A percentile compares a stretch with the other conserved stretches of the same genome.
These are phyloP conservation scores for Gorsachius magnificus DNA, from an alignment of 2,797 vertebrate genomes.

Conservation along the genomic window DNA sequence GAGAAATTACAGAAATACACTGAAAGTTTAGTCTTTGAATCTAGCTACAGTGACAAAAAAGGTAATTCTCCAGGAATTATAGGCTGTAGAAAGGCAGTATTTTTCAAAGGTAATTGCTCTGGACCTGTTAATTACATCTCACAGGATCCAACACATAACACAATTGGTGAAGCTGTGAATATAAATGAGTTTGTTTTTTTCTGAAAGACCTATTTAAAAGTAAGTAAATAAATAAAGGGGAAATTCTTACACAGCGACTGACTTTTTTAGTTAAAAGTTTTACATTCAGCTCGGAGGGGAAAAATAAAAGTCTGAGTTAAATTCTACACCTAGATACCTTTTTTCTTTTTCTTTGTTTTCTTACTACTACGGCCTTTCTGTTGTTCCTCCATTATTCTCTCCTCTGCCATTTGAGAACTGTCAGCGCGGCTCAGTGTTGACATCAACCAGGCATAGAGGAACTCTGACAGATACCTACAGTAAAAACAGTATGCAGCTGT, in stretches of 20 bases:
- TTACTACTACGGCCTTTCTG: constrained; percentile 97
- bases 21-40: not conserved
- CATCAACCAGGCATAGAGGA: constrained; percentile 99
- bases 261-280: not conserved
- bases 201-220: not conserved
- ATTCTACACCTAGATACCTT: constrained; percentile 77
- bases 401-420: constrained; percentile 97
- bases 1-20: not conserved
- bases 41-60: not conserved
- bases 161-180: not conserved
- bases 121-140: not conserved
- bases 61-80: not conserved
- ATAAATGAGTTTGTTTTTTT: not conserved
- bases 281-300: not conserved
- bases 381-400: constrained; percentile 95
- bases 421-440: constrained; percentile 96
- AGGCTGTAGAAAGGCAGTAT: not conserved
- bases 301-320: not conserved
- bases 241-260: fast-evolving
- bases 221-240: too few relatives aligned
- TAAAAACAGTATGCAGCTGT: fast-evolving
- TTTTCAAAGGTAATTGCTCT: not conserved
- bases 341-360: constrained; percentile 99
- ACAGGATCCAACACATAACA: not conserved
- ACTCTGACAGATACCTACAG: constrained; percentile 95